A percentile compares a stretch with the other conserved stretches of the same genome.
phyloP scores from a whole-genome alignment of 2,797 vertebrate genomes.

The Mus spretus region DNA sequence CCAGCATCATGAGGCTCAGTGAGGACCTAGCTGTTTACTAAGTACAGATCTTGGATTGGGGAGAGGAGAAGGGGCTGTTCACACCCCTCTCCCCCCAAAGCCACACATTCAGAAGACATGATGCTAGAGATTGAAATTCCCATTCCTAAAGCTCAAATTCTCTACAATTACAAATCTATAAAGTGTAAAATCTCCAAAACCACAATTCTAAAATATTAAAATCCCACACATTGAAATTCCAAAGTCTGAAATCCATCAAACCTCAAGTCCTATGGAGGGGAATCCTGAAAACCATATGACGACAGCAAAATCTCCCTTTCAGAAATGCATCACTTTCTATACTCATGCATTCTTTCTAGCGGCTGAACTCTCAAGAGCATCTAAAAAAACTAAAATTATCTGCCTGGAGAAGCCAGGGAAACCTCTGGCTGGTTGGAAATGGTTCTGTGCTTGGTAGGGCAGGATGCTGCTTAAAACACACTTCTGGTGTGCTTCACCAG shows the following conservation, averaged over 20 bases:
- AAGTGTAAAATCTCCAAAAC: neutral
- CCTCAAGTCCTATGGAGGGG: neutral
- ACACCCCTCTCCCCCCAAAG: neutral
- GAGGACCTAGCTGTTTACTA: neutral
- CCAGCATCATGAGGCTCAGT: rapidly evolving
- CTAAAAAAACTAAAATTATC: neutral
- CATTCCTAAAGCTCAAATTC: neutral
- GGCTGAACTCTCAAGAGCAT: neutral
- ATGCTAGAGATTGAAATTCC: neutral
- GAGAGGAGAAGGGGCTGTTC: neutral
- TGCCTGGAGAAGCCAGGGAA: neutral
- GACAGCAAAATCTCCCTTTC: neutral
- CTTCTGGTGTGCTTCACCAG: neutral
- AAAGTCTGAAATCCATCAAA: neutral
- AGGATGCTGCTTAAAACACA: neutral
- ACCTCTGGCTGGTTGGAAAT: neutral
- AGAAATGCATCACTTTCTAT: neutral
- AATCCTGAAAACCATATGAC: neutral
- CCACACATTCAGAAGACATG: neutral
- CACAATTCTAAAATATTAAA: neutral
- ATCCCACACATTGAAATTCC: neutral
- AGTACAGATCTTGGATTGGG: neutral
- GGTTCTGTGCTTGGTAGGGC: no score
- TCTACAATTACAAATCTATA: neutral
- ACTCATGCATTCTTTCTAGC: neutral